Conservation (phyloP, 2,888 invertebrate species). For the Nomada hirtipes region DNA sequence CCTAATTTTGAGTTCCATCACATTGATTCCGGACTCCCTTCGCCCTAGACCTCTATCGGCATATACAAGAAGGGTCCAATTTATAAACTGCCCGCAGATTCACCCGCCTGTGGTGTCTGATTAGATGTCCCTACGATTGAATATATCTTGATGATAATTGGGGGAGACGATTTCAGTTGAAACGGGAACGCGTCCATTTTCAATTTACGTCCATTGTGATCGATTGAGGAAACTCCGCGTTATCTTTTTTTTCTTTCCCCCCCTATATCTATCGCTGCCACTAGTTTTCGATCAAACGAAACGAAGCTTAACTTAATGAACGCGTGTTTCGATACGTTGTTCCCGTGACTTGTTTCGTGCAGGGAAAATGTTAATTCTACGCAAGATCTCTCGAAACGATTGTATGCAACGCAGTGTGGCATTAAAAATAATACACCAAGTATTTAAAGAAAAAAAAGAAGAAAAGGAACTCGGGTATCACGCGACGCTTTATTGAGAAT, state of each 20-base stretch:
- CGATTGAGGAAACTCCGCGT: not conserved
- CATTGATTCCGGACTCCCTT: slow-evolving; percentile 55
- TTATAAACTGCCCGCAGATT: slow-evolving; percentile 70
- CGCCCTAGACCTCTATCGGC: slow-evolving; percentile 60
- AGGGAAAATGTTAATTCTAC: slow-evolving; percentile 33
- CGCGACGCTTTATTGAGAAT: slow-evolving; percentile 42
- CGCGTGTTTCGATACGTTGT: slow-evolving; percentile 27
- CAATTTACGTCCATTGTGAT: slow-evolving; percentile 55
- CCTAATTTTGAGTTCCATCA: slow-evolving; percentile 68
- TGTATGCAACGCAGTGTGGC: slow-evolving; percentile 9
- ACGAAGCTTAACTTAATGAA: slow-evolving; percentile 28
- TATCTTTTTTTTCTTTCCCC: not conserved
- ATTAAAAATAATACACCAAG: slow-evolving; percentile 43
- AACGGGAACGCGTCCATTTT: slow-evolving; percentile 41
- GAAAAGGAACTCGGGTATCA: not conserved
- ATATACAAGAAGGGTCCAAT: slow-evolving; percentile 63
- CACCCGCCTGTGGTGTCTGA: slow-evolving; percentile 59
- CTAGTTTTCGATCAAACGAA: slow-evolving; percentile 2
- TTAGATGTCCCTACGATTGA: slow-evolving; percentile 51
- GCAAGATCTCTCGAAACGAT: slow-evolving; percentile 28
- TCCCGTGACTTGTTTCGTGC: slow-evolving; percentile 26
- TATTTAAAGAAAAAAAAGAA: slow-evolving; percentile 23
- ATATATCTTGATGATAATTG: slow-evolving; percentile 67
- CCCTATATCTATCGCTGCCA: no score
- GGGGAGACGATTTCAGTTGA: slow-evolving; percentile 39